Evolutionary conservation across 1,140 invertebrate species (phyloP), one percentile per base, ranked within the genome.

Genomic region (Marisa cornuarietis): DNA sequence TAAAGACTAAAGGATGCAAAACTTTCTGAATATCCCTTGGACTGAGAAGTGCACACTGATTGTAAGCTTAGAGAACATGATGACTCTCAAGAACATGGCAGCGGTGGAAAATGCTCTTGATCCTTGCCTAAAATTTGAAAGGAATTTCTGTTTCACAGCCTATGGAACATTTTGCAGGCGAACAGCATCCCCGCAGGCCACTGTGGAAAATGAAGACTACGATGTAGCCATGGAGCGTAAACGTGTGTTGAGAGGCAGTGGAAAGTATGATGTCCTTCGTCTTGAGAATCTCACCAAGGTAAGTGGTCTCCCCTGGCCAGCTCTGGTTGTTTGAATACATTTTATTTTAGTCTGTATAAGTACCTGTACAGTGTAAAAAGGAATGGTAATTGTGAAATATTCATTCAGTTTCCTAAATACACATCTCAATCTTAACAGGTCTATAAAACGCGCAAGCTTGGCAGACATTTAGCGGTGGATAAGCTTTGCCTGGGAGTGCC

Each of bases 401-500:
- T 42, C 2, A 42, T 42, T 42, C 4, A 6, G 54, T 58, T 58
- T 58, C 9, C 54, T 18, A 58, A 6, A 42, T 42, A 42, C 6
- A 42, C 31, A 42, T 68, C 8, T 80, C 18, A 16, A 11, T 74
- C 74, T 16, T 78, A 78, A 18, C 71, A 92, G 88, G 90, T 91
- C 24, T 88, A 89, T 79, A 87, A 85, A 72, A 88, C 88, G 9
- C 82, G 84, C 65, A 89, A 87, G 66, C 76, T 88, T 58, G 86
- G 87, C 16, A 79, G 81, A 14, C 87, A 90, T 58, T 81, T 87
- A 24, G 95, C 95, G 0, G 95, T 96, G 0, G 93, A 95, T 79
- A 92, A 93, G 68, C 83, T 96, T 2, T 94, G 93, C 85, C 94
- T 96, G 85, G 93, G 93, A 0, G 94, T 96, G 0, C 92, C 93